Percentiles rank a stretch among this genome's conserved stretches.
These are phyloP conservation scores for Anarhynchus alexandrinus DNA, from an alignment of 2,113 vertebrate species.

Conservation along the genomic window DNA sequence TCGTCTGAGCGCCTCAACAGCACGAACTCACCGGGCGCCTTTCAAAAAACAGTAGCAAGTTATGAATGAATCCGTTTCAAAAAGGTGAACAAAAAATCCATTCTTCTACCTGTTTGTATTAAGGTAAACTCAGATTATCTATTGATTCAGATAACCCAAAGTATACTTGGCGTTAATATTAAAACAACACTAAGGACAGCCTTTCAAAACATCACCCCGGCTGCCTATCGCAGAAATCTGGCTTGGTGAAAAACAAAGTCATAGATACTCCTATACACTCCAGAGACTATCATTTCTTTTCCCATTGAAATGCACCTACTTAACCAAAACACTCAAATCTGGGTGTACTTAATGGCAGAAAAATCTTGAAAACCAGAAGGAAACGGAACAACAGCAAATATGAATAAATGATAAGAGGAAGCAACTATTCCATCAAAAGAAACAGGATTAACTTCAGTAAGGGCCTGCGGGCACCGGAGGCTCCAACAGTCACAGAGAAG, in stretches of 20 bases:
- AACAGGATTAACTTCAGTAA: no score
- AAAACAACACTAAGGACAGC: background rate
- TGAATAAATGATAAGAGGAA: background rate
- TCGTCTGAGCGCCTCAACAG: background rate
- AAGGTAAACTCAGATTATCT: background rate
- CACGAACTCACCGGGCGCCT: background rate
- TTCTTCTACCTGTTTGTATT: background rate
- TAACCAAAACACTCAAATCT: background rate
- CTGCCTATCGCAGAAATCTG: background rate
- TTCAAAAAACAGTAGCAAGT: background rate
- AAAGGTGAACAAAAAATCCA: background rate
- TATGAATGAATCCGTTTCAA: background rate
- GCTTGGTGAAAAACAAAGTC: background rate
- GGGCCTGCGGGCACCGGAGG: accelerated
- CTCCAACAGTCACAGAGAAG: background rate
- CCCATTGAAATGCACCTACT: background rate
- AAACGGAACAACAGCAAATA: background rate
- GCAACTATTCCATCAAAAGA: background rate
- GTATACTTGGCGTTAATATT: background rate
- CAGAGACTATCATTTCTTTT: background rate
- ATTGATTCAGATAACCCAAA: background rate
- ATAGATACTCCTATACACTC: background rate
- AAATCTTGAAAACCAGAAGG: background rate
- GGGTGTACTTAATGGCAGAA: background rate
- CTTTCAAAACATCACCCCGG: background rate